A percentile compares a stretch with the other conserved stretches of the same genome.
phyloP scores from a whole-genome alignment of 2,797 vertebrate species.

The Lemur catta region DNA sequence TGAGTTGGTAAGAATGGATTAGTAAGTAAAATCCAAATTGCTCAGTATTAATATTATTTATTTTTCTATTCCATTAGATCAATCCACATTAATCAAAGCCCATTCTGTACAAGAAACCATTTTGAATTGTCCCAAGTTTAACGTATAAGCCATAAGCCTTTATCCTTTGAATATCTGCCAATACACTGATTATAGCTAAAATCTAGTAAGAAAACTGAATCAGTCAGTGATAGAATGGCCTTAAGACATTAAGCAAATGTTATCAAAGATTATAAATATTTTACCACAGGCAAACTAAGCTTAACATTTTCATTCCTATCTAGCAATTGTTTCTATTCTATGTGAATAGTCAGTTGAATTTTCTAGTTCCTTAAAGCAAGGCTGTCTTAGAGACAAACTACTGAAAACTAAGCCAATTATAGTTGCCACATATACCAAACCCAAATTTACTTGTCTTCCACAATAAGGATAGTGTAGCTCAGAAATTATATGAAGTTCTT shows the following conservation, averaged over 20 bases:
- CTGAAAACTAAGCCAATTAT: neutral
- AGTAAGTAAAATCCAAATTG: neutral
- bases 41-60: neutral
- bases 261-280: neutral
- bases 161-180: slow-evolving; percentile 23
- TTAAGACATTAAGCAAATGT: neutral
- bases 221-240: neutral
- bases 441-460: neutral
- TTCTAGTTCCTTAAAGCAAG: neutral
- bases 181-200: slow-evolving; percentile 1
- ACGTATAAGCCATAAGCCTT: neutral
- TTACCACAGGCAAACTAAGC: neutral
- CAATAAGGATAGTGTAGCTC: neutral
- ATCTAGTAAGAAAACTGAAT: neutral
- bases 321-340: neutral
- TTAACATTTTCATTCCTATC: neutral
- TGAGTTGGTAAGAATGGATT: slow-evolving; percentile 1
- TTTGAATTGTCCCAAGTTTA: neutral
- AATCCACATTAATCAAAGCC: neutral
- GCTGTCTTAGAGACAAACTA: neutral
- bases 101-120: slow-evolving; percentile 13
- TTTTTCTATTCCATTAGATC: neutral
- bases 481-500: neutral
- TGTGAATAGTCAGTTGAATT: neutral
- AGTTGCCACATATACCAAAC: neutral